A percentile compares a stretch with the other conserved stretches of the same genome.
Conservation (phyloP, 2,888 invertebrate species). For the Napeogenes inachia region DNA sequence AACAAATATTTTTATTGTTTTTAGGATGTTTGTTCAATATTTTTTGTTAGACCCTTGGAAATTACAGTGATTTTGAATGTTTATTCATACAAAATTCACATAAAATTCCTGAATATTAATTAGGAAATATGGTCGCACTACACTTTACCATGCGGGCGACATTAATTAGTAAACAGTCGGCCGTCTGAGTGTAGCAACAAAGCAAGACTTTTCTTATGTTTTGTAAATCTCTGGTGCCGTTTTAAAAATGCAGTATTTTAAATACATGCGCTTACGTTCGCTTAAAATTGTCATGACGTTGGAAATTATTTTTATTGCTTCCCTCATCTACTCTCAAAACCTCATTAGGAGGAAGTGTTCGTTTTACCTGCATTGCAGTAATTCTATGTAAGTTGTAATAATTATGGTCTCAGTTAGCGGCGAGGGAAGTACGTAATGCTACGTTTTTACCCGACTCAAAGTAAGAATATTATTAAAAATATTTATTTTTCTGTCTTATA, state of each 20-base stretch:
- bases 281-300: slow-evolving; percentile 26
- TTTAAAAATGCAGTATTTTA: slow-evolving; percentile 21
- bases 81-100: too few species aligned
- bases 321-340: slow-evolving; percentile 26
- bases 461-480: not conserved
- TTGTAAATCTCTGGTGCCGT: slow-evolving; percentile 24
- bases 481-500: not conserved
- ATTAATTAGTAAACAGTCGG: slow-evolving; percentile 72
- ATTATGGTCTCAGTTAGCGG: slow-evolving; percentile 18
- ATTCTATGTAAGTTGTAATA: slow-evolving; percentile 28
- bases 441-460: not conserved
- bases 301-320: slow-evolving; percentile 26
- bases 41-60: too few species aligned
- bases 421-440: slow-evolving; percentile 6
- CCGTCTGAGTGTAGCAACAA: slow-evolving; percentile 60
- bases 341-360: slow-evolving; percentile 27
- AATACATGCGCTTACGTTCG: slow-evolving; percentile 16
- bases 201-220: slow-evolving; percentile 52
- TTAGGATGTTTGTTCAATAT: too few species aligned
- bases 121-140: slow-evolving; percentile 37
- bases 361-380: slow-evolving; percentile 25
- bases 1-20: too few species aligned
- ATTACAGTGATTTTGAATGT: too few species aligned
- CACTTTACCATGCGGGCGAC: slow-evolving; percentile 63
- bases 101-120: not conserved